Conservation (phyloP, 1,140 invertebrate genomes). For the Euura saliciscinereae region DNA sequence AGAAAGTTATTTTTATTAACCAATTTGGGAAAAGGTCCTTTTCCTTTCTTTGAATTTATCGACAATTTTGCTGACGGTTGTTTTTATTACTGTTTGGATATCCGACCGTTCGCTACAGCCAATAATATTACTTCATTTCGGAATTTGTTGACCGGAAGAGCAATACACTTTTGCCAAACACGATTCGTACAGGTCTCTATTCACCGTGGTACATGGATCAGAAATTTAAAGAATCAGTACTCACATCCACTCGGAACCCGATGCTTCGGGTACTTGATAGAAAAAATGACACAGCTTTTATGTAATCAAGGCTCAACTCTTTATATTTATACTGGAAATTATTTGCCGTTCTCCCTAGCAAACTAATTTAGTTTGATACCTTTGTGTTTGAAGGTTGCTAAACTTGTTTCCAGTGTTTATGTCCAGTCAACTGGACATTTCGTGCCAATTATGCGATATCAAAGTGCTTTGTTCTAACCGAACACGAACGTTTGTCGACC, state of each 20-base stretch:
- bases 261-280: too few species aligned
- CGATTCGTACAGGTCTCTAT: neutral
- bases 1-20: neutral
- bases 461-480: neutral
- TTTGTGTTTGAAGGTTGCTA: neutral
- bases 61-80: conserved; percentile 1
- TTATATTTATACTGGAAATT: neutral
- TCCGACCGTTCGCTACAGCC: neutral
- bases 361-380: conserved; percentile 5
- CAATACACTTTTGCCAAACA: neutral
- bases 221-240: too few species aligned
- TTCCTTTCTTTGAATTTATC: neutral
- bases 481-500: neutral
- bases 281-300: too few species aligned
- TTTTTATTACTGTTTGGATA: neutral
- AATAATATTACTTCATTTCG: neutral
- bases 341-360: neutral
- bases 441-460: neutral
- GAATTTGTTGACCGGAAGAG: neutral
- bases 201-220: neutral
- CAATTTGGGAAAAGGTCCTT: neutral
- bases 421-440: neutral
- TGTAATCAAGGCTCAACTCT: neutral
- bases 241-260: too few species aligned
- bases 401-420: neutral